Conservation (phyloP, 2,113 vertebrate genomes). For the Falco punctatus region DNA sequence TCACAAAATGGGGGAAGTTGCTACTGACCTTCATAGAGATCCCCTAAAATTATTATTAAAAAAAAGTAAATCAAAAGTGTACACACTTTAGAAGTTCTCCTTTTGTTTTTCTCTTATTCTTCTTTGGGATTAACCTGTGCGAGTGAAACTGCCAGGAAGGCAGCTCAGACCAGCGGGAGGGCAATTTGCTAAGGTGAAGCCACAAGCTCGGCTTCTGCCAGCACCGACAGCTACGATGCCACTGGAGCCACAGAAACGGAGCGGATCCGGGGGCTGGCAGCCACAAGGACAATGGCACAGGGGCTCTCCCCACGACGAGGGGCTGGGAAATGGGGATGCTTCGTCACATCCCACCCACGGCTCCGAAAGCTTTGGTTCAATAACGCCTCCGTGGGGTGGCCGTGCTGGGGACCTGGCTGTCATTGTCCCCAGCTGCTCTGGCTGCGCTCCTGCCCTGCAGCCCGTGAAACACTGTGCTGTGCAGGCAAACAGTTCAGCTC, state of each 20-base stretch:
- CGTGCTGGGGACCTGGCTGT: rapidly evolving
- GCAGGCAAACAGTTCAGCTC: background rate
- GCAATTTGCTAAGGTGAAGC: background rate
- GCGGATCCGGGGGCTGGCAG: background rate
- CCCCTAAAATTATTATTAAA: background rate
- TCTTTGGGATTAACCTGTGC: rapidly evolving
- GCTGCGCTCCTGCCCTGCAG: background rate
- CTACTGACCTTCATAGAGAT: background rate
- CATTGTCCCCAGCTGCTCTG: background rate
- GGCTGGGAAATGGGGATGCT: rapidly evolving
- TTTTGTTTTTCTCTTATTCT: background rate
- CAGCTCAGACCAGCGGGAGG: background rate
- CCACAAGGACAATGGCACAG: rapidly evolving
- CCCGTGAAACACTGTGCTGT: background rate
- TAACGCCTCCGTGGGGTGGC: rapidly evolving
- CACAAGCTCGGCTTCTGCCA: background rate
- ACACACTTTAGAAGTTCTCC: background rate
- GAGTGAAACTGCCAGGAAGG: background rate
- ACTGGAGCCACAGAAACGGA: rapidly evolving
- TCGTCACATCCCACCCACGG: background rate
- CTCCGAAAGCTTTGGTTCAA: rapidly evolving
- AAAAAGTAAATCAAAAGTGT: background rate
- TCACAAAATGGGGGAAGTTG: background rate
- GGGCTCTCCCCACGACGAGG: background rate
- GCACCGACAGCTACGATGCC: background rate